Conservation (phyloP, 2,797 vertebrate genomes). For the Galago senegalensis region DNA sequence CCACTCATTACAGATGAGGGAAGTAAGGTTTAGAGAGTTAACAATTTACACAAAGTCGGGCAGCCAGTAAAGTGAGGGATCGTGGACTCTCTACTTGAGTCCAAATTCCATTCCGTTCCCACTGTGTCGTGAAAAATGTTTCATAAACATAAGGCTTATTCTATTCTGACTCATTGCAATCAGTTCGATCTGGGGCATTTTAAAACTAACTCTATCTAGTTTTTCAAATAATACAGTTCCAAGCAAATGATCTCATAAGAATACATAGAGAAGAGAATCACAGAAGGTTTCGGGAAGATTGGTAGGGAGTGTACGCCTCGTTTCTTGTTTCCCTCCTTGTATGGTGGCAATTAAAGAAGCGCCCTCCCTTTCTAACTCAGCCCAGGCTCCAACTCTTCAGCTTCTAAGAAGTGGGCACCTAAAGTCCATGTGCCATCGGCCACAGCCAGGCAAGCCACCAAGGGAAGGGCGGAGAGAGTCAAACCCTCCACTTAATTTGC, state of each 20-base stretch:
- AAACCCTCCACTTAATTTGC: not conserved
- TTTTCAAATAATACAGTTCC: constrained; percentile 74
- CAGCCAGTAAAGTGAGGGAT: not conserved
- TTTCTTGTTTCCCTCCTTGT: not conserved
- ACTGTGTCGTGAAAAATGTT: not conserved
- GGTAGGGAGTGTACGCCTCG: not conserved
- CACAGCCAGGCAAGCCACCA: not conserved
- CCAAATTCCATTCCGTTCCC: not conserved
- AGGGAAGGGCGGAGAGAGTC: not conserved
- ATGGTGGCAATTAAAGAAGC: constrained; percentile 29
- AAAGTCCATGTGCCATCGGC: not conserved
- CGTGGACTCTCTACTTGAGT: not conserved
- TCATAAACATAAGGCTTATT: constrained; percentile 12
- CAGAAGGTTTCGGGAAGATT: constrained; percentile 40
- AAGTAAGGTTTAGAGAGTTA: not conserved
- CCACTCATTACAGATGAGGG: not conserved
- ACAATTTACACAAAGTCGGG: not conserved
- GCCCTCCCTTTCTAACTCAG: not conserved
- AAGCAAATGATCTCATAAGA: constrained; percentile 71
- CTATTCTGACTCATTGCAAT: constrained; percentile 42
- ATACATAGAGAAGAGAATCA: not conserved
- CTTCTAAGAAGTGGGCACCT: not conserved
- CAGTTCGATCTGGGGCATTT: constrained; percentile 11
- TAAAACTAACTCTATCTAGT: constrained; percentile 36
- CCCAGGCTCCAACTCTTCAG: constrained; percentile 11